Evolutionary conservation across 2,888 invertebrate species (phyloP), one percentile per base, ranked within the genome.

Genomic region (Phalangium opilio): DNA sequence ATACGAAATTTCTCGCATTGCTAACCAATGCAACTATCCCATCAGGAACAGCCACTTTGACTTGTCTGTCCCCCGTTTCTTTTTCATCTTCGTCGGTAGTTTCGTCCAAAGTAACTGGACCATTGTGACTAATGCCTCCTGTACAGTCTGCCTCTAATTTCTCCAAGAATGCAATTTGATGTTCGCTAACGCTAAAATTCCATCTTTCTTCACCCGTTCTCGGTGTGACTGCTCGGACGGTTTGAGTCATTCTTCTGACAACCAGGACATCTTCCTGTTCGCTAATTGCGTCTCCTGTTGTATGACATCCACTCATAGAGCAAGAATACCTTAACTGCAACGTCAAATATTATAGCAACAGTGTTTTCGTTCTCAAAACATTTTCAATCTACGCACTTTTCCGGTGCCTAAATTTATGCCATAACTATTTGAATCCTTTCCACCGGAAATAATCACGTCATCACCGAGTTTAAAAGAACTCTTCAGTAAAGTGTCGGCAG

Each of bases 111-210:
- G 32, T 18, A n/a, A 42, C 42, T n/a, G 43, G 27, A 12, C 12
- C 38, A 7, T 41, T 48, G 34, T 5, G 44, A 44, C 34, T 18
- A 11, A 11, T 32, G n/a, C 19, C 36, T 38, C 32, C 12, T n/a
- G 38, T 33, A 12, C 32, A 34, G 18, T 41, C 20, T 18, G 11
- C 14, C n/a, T 46, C 15, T 20, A 40, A 5, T 33, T 27, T 15
- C 17, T 34, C 44, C 12, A 63, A 57, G 39, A 66, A 58, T 12
- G 60, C 57, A 43, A 91, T 62, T 57, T 89, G 81, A 65, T 90
- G 86, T 56, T 83, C 80, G 0, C 83, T 89, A 18, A 93, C 91
- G 65, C 89, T 90, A 65, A 90, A 93, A 71, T 93, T 93, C 93
- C 93, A 93, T 62, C 89, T 74, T 70, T 95, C 93, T 40, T 69